Evolutionary conservation across 2,797 vertebrate species (phyloP).

Genomic region (Mionectes olivaceus): DNA sequence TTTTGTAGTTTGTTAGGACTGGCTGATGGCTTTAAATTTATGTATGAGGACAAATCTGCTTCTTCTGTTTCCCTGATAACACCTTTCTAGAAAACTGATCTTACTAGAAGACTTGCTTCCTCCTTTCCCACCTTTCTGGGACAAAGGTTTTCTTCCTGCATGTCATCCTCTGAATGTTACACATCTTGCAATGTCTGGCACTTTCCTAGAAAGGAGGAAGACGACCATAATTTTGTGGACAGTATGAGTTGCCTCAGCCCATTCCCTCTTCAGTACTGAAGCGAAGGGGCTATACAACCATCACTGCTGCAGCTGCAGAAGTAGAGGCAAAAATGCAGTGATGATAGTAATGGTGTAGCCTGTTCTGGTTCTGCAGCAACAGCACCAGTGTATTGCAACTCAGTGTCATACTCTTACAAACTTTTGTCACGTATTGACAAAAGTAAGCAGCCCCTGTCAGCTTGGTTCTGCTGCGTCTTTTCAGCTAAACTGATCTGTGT

Average conservation of each 20-base stretch:
- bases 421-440: not conserved
- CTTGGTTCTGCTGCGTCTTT: not conserved
- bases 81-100: not conserved
- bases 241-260: not conserved
- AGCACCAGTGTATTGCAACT: not conserved
- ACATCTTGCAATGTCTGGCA: not conserved
- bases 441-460: accelerated
- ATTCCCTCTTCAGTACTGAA: not conserved
- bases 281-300: not conserved
- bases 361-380: not conserved
- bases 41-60: not conserved
- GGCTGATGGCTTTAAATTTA: not conserved
- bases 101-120: not conserved
- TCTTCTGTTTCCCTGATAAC: not conserved
- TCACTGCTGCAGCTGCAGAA: not conserved
- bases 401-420: not conserved
- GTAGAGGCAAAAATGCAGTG: not conserved
- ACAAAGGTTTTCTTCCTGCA: not conserved
- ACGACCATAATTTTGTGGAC: accelerated
- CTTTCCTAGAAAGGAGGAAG: not conserved
- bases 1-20: not conserved
- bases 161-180: not conserved
- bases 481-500: not conserved
- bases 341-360: not conserved
- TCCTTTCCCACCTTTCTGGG: not conserved